phyloP scores from a whole-genome alignment of 2,113 vertebrate species.

The Erythrolamprus reginae region DNA sequence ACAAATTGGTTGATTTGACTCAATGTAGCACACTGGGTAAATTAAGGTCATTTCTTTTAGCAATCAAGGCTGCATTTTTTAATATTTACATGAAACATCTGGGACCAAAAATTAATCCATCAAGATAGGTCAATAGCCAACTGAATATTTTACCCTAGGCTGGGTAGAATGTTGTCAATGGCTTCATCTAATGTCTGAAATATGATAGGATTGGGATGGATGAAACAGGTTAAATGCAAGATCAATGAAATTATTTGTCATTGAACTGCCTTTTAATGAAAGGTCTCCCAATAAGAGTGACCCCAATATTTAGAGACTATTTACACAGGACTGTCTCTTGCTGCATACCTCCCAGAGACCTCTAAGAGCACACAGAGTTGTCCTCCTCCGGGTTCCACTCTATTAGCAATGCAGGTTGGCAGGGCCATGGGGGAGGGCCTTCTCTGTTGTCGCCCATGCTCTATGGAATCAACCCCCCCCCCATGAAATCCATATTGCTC shows the following conservation, averaged over 20 bases:
- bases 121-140: neutral
- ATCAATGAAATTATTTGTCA: neutral
- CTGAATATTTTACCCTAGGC: neutral
- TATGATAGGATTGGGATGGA: neutral
- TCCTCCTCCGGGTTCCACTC: too few relatives aligned
- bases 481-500: too few relatives aligned
- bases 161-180: neutral
- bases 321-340: too few relatives aligned
- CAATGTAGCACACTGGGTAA: neutral
- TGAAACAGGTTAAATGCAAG: neutral
- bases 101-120: neutral
- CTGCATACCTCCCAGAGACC: too few relatives aligned
- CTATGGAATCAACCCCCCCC: too few relatives aligned
- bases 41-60: neutral
- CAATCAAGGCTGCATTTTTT: neutral
- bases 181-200: neutral
- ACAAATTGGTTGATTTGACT: conserved; percentile 8
- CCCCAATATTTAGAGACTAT: too few relatives aligned
- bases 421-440: too few relatives aligned
- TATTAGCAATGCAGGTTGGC: too few relatives aligned
- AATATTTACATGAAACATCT: neutral
- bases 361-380: too few relatives aligned
- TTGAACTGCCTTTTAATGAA: neutral
- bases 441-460: too few relatives aligned
- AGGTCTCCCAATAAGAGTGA: neutral